Percentiles rank a stretch among this genome's conserved stretches.
Evolutionary conservation across 2,888 invertebrate genomes (phyloP).

Genomic region (Chymomyza amoena): DNA sequence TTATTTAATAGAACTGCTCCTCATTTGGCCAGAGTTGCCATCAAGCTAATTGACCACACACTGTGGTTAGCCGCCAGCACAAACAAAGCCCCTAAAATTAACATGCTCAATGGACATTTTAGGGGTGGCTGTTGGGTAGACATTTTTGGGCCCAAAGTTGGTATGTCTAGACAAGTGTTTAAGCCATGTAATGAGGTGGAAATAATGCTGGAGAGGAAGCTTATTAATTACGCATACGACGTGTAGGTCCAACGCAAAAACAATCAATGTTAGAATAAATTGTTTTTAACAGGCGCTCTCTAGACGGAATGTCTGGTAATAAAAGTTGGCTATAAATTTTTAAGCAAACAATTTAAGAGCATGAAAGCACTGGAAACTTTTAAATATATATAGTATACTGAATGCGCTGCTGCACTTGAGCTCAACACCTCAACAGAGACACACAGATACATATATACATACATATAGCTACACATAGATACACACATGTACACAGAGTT

Average conservation of each 20-base stretch:
- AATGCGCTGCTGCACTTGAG: neutral
- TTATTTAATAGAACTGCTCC: neutral
- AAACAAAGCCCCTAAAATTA: conserved; percentile 2
- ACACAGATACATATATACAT: too few relatives aligned
- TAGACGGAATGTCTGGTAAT: neutral
- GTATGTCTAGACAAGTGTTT: neutral
- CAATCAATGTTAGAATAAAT: conserved; percentile 23
- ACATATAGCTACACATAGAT: neutral
- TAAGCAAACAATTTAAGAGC: conserved; percentile 36
- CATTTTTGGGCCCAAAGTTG: neutral
- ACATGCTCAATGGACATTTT: neutral
- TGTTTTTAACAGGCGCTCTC: conserved; percentile 5
- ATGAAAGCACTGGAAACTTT: conserved; percentile 7
- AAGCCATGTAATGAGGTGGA: conserved; percentile 53
- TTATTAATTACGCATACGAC: conserved; percentile 49
- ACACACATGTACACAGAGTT: neutral
- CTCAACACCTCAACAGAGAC: conserved; percentile 1
- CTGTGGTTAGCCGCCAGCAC: neutral
- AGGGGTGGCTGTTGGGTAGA: neutral
- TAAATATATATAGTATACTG: neutral
- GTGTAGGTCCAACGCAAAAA: neutral
- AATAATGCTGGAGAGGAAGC: conserved; percentile 45
- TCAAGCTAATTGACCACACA: conserved; percentile 57
- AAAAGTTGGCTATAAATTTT: conserved; percentile 4
- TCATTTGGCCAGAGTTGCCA: conserved; percentile 15